Evolutionary conservation across 2,888 invertebrate genomes (phyloP).

Genomic region (Oligia latruncula): DNA sequence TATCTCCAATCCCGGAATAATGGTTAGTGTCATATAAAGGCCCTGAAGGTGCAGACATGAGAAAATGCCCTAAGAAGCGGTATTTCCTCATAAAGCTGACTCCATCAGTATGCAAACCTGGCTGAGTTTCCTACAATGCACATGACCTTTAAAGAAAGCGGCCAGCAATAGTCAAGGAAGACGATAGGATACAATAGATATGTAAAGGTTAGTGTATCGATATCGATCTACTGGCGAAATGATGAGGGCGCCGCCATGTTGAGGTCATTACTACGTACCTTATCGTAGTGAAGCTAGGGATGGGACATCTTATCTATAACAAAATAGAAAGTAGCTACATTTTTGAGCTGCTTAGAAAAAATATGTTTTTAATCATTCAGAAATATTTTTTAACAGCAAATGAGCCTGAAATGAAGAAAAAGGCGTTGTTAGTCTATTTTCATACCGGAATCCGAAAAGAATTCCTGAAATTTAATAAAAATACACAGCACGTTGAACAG

Average conservation of each 20-base stretch:
- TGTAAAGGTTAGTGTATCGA: constrained; percentile 73
- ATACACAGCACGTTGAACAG: neutral
- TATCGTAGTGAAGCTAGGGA: constrained; percentile 62
- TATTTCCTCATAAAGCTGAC: neutral
- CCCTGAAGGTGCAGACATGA: no score
- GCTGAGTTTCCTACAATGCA: neutral
- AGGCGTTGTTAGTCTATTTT: neutral
- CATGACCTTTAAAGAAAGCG: constrained; percentile 36
- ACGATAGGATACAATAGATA: constrained; percentile 59
- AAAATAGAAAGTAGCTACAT: neutral
- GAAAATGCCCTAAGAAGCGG: neutral
- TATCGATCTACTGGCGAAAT: constrained; percentile 77
- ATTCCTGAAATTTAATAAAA: neutral
- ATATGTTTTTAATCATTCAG: no score
- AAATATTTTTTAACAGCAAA: neutral
- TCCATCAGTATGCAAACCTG: constrained; percentile 7
- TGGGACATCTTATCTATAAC: constrained; percentile 40
- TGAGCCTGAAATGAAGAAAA: no score
- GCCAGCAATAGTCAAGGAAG: constrained; percentile 20
- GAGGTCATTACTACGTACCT: constrained; percentile 76
- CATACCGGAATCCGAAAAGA: neutral
- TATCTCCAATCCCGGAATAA: neutral
- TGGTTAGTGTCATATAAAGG: neutral
- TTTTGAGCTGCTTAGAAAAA: no score
- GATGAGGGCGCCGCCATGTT: constrained; percentile 72